Evolutionary conservation across 1,140 invertebrate species (phyloP), one percentile per base, ranked within the genome.

Genomic region (Dendrolimus punctatus): DNA sequence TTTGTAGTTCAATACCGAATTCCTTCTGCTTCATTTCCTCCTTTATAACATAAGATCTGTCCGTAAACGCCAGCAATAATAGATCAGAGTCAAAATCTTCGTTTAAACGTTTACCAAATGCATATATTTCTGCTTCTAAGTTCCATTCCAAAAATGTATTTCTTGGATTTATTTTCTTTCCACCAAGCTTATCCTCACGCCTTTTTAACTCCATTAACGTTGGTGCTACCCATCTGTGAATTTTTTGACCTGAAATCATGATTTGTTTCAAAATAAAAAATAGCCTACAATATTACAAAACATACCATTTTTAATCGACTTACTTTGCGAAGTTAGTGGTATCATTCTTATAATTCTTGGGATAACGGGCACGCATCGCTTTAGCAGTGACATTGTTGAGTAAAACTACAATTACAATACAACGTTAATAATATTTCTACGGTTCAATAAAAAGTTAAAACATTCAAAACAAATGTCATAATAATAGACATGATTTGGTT

Each of bases 121-220:
- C 94, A 89, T 89, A 98, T 9, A 98, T 55, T 87, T 99, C 97
- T 0, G 95, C 91, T 60, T 93, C 90, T 76, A 96, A 93, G 78
- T 98, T 98, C 96, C 95, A 96, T 62, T 96, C 94, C 7, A 93
- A 51, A 69, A 89, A 95, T 40, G 87, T 87, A 39, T 89, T 92
- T 42, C 94, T 88, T 8, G 80, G 80, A 23, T 72, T 64, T 9
- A 44, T 66, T 65, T 68, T 65, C 42, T 86, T 86, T 8, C 82
- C 82, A 5, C 80, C 83, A 23, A 69, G 53, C 55, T 73, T 76
- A 1, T 75, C 41, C 63, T 86, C 83, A 23, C 78, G 68, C 10
- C 51, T 52, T 51, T 83, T 85, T 7, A 86, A 59, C 51, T 72
- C 71, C 58, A 64, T 71, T 53, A 86, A 61, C 4, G 80, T 86